Evolutionary conservation across 2,113 vertebrate species (phyloP).

Genomic region (Oryzias javanicus): DNA sequence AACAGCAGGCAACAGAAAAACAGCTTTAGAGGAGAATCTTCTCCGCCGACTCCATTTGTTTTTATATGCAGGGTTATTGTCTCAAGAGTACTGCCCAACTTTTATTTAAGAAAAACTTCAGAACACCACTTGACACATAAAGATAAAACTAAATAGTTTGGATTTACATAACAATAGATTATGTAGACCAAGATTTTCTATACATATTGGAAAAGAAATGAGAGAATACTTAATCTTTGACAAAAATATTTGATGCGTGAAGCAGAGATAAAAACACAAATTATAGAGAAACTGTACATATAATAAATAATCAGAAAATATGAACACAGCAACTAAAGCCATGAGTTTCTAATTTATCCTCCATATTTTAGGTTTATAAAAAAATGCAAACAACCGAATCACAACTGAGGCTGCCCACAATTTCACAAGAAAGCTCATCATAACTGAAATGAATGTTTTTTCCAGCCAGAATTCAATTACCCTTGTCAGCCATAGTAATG

Average conservation of each 20-base stretch:
- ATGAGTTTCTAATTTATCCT: slow-evolving; percentile 14
- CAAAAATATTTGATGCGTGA: too few species aligned
- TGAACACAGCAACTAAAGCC: slow-evolving; percentile 2
- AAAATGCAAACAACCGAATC: slow-evolving; percentile 1
- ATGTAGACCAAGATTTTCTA: not conserved
- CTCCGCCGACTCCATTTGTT: slow-evolving; percentile 1
- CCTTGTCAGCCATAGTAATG: slow-evolving; percentile 65
- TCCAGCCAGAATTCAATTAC: slow-evolving; percentile 68
- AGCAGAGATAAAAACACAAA: not conserved
- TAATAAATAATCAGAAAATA: not conserved
- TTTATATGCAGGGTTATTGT: not conserved
- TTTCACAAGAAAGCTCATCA: slow-evolving; percentile 46
- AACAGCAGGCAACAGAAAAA: slow-evolving; percentile 15
- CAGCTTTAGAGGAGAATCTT: not conserved
- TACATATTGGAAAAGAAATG: too few species aligned
- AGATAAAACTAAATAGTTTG: slow-evolving; percentile 9
- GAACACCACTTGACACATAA: not conserved
- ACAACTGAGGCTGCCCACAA: slow-evolving; percentile 18
- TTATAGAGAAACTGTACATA: not conserved
- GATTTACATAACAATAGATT: slow-evolving; percentile 14
- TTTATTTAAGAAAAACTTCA: slow-evolving; percentile 13
- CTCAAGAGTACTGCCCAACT: not conserved
- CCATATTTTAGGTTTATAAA: slow-evolving; percentile 7
- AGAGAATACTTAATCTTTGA: too few species aligned
- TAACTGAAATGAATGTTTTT: slow-evolving; percentile 67